Conservation (phyloP, 2,888 invertebrate species). For the Trissonchulus sp. region DNA sequence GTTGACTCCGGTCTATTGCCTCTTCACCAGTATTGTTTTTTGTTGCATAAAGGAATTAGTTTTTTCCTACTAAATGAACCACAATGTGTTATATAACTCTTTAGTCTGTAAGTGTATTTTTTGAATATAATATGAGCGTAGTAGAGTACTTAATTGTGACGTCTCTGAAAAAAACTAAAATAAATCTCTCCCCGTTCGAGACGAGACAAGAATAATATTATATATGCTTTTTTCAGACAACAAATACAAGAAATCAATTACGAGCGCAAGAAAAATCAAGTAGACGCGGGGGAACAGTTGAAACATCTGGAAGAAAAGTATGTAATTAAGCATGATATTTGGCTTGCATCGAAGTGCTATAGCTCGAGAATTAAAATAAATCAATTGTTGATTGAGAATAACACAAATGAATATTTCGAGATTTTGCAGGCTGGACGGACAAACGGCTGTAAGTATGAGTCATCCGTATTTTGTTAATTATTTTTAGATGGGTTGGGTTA, state of each 20-base stretch:
- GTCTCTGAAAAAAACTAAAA: too few relatives aligned
- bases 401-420: background rate
- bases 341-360: background rate
- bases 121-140: too few relatives aligned
- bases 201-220: conserved; percentile 14
- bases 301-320: conserved; percentile 66
- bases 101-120: too few relatives aligned
- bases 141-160: too few relatives aligned
- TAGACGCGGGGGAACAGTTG: conserved; percentile 78
- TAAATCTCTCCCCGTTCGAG: background rate
- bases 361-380: background rate
- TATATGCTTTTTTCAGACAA: conserved; percentile 58
- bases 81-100: too few relatives aligned
- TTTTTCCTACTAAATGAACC: too few relatives aligned
- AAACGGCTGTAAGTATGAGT: too few relatives aligned
- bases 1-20: too few relatives aligned
- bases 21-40: too few relatives aligned
- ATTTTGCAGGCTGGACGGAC: too few relatives aligned
- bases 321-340: too few relatives aligned
- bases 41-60: too few relatives aligned
- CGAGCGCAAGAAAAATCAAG: conserved; percentile 87
- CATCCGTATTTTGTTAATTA: background rate
- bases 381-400: background rate
- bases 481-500: conserved; percentile 74
- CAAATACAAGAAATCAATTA: conserved; percentile 89